Evolutionary conservation across 2,113 vertebrate genomes (phyloP).

Genomic region (Tragelaphus scriptus): DNA sequence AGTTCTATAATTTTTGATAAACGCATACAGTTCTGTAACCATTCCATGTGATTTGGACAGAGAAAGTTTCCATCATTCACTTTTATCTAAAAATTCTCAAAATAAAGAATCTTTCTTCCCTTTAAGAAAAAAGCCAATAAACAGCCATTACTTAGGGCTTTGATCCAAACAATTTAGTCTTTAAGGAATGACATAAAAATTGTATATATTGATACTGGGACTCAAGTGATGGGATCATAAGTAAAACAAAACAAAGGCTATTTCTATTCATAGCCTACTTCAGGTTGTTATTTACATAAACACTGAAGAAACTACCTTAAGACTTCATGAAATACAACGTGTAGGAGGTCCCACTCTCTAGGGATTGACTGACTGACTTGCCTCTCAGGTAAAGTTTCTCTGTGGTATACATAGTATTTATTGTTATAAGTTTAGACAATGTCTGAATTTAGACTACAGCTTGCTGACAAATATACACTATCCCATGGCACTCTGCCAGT

Average conservation of each 20-base stretch:
- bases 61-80: neutral
- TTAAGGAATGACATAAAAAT: neutral
- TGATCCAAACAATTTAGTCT: neutral
- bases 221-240: neutral
- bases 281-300: neutral
- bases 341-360: neutral
- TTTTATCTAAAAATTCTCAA: neutral
- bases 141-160: neutral
- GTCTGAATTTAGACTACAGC: conserved; percentile 44
- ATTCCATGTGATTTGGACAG: neutral
- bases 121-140: neutral
- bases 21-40: accelerated
- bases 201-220: neutral
- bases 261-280: neutral
- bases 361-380: neutral
- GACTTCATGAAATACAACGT: neutral
- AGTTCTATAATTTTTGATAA: neutral
- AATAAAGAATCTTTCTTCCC: neutral
- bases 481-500: conserved; percentile 2
- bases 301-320: neutral
- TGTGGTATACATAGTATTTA: conserved; percentile 21
- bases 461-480: conserved; percentile 46
- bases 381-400: neutral
- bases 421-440: neutral
- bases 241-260: neutral